Evolutionary conservation across 2,888 invertebrate genomes (phyloP).

Genomic region (Clunio marinus): DNA sequence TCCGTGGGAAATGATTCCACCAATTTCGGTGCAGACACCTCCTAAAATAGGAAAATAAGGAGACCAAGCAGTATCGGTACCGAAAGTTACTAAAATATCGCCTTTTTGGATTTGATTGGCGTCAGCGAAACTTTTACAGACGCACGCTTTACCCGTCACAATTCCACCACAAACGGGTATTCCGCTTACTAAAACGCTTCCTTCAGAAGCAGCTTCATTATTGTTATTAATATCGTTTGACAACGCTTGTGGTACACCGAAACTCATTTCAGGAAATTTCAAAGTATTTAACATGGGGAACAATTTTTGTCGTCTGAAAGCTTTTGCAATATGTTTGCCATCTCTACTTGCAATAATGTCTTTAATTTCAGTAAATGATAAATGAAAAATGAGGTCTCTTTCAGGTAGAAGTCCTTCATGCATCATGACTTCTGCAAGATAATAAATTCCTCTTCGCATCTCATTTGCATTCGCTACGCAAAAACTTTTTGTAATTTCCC

Average conservation of each 20-base stretch:
- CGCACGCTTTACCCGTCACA: conserved; percentile 65
- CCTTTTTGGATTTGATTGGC: conserved; percentile 58
- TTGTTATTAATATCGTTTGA: neutral
- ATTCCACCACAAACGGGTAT: conserved; percentile 69
- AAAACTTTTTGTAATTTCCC: conserved; percentile 66
- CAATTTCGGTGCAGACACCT: conserved; percentile 76
- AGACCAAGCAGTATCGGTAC: conserved; percentile 80
- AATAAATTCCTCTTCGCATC: conserved; percentile 57
- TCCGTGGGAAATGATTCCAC: conserved; percentile 81
- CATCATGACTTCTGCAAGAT: conserved; percentile 58
- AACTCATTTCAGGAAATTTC: conserved; percentile 61
- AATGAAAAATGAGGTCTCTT: conserved; percentile 61
- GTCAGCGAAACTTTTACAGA: conserved; percentile 63
- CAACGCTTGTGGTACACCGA: conserved; percentile 50
- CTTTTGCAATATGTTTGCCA: conserved; percentile 61
- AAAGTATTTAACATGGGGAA: conserved; percentile 58
- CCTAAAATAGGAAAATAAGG: conserved; percentile 76
- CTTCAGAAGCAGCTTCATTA: conserved; percentile 6
- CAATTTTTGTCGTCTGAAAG: conserved; percentile 62
- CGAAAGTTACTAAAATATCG: conserved; percentile 70
- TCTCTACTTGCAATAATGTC: conserved; percentile 55
- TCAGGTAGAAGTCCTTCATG: conserved; percentile 62
- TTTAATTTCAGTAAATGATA: conserved; percentile 63
- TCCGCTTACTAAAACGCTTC: conserved; percentile 20
- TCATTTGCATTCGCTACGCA: conserved; percentile 56